A percentile compares a stretch with the other conserved stretches of the same genome.
Conservation (phyloP, 1,140 invertebrate genomes). For the Nasonia vitripennis region DNA sequence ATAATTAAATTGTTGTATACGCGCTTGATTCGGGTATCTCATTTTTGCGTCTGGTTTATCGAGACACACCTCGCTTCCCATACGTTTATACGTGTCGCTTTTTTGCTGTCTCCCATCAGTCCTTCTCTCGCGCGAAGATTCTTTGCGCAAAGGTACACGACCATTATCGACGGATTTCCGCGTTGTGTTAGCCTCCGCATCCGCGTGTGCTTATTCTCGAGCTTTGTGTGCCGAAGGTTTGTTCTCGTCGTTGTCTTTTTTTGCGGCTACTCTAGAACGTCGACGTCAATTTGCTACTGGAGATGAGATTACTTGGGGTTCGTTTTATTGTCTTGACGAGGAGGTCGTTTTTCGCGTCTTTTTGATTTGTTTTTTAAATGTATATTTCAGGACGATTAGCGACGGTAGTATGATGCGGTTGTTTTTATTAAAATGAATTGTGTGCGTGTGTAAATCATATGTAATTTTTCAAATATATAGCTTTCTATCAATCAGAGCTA, state of each 20-base stretch:
- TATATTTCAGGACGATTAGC: no score
- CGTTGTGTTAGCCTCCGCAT: not conserved
- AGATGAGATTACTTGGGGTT: not conserved
- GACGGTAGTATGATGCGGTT: no score
- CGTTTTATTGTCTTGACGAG: not conserved
- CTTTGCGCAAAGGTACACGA: not conserved
- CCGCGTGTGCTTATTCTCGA: no score
- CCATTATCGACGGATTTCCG: constrained; percentile 11
- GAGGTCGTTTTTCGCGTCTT: not conserved
- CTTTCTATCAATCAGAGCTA: not conserved
- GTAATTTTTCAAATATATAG: not conserved
- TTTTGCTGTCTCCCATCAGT: no score
- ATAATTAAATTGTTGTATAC: no score
- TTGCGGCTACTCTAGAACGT: no score
- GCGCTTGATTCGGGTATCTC: not conserved
- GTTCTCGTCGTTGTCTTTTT: no score
- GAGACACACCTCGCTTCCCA: no score
- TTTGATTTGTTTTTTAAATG: not conserved
- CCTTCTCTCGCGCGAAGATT: not conserved
- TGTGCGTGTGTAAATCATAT: no score
- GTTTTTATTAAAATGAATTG: no score
- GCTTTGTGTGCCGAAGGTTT: no score
- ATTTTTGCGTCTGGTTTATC: not conserved
- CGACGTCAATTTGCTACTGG: no score
- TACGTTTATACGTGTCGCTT: not conserved